Evolutionary conservation across 2,113 vertebrate species (phyloP).

Genomic region (human (Homo sapiens)): DNA sequence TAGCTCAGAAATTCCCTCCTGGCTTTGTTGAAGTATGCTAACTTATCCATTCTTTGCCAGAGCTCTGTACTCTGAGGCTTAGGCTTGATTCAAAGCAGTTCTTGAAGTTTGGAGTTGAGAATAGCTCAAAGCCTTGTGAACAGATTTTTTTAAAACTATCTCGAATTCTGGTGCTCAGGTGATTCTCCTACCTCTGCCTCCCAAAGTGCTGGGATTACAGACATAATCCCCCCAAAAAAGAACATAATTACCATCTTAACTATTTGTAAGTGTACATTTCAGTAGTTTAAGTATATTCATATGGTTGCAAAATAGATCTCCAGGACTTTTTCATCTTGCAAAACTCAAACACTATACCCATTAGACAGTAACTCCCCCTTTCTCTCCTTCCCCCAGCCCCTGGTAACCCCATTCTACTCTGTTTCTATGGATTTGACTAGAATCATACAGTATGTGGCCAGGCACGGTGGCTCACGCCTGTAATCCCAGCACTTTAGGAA

Average conservation of each 20-base stretch:
- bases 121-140: background rate
- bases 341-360: too few relatives aligned
- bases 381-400: too few relatives aligned
- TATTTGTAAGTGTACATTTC: background rate
- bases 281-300: background rate
- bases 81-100: background rate
- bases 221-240: too few relatives aligned
- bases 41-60: background rate
- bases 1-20: background rate
- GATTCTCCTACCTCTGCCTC: too few relatives aligned
- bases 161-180: too few relatives aligned
- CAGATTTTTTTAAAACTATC: background rate
- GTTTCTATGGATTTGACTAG: background rate
- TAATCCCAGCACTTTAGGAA: too few relatives aligned
- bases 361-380: too few relatives aligned
- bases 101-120: background rate
- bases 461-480: too few relatives aligned
- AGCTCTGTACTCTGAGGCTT: background rate
- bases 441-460: background rate
- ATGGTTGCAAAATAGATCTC: background rate
- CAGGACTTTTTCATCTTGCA: background rate
- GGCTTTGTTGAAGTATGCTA: background rate
- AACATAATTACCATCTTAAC: background rate
- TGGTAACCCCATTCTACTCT: background rate
- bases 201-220: too few relatives aligned